Conservation (phyloP, 2,888 invertebrate genomes). For the Trachelus troglodyta region DNA sequence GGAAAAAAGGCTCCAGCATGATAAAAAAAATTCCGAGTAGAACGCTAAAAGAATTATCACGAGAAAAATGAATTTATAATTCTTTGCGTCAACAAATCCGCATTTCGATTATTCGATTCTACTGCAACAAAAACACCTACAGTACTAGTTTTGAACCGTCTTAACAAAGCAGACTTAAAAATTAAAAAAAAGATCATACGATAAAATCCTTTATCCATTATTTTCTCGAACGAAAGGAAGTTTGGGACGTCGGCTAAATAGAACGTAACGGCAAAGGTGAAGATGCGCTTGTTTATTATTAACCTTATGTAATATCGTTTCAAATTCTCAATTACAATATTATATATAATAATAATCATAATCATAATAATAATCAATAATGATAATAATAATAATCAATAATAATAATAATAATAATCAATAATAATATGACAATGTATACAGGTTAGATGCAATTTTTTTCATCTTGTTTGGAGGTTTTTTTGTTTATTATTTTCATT, state of each 20-base stretch:
- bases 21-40: neutral
- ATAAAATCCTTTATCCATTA: neutral
- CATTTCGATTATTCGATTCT: neutral
- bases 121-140: neutral
- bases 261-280: constrained; percentile 47
- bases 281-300: constrained; percentile 66
- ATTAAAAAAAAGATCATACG: neutral
- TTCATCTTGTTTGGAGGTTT: constrained; percentile 59
- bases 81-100: neutral
- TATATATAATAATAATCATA: constrained; percentile 59
- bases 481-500: constrained; percentile 51
- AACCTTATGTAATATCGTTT: constrained; percentile 66
- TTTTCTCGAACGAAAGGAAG: neutral
- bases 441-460: constrained; percentile 65
- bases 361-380: constrained; percentile 34
- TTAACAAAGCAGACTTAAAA: neutral
- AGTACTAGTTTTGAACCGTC: neutral
- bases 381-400: constrained; percentile 43
- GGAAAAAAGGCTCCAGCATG: neutral
- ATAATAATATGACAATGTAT: constrained; percentile 66
- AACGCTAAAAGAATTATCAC: neutral
- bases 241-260: neutral
- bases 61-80: neutral
- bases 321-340: constrained; percentile 66
- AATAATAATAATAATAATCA: constrained; percentile 34